Evolutionary conservation across 2,113 vertebrate species (phyloP).

Genomic region (Dipodomys ordii): DNA sequence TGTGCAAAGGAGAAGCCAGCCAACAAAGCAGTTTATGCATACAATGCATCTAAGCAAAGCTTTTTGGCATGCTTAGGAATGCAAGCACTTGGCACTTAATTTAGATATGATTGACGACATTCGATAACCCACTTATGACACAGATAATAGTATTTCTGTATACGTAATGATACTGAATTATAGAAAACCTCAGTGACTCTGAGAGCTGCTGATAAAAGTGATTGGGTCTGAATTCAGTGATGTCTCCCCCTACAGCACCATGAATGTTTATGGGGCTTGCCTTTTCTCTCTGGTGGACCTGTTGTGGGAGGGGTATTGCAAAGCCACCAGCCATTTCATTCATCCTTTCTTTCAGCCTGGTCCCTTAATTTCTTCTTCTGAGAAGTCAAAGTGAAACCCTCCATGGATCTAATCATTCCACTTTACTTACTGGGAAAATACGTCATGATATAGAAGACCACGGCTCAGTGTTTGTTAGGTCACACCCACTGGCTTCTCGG

Average conservation of each 20-base stretch:
- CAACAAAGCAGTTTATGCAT: too few species aligned
- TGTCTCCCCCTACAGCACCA: neutral
- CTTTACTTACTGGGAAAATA: neutral
- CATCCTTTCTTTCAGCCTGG: neutral
- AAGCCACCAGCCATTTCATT: neutral
- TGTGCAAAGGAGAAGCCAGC: too few species aligned
- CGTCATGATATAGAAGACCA: too few species aligned
- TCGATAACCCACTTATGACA: neutral
- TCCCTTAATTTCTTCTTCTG: neutral
- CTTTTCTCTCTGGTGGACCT: neutral
- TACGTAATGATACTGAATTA: neutral
- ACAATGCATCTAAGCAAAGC: neutral
- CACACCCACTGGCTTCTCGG: neutral
- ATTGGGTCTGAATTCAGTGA: constrained; percentile 14
- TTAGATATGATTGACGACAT: neutral
- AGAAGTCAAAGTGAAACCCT: neutral
- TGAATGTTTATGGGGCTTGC: neutral
- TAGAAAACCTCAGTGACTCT: neutral
- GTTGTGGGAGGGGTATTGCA: neutral
- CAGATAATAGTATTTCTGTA: neutral
- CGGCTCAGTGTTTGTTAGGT: neutral
- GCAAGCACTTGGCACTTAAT: neutral
- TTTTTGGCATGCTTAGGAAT: constrained; percentile 13
- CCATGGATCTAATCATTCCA: neutral
- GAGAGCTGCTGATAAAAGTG: neutral